phyloP scores from a whole-genome alignment of 2,888 invertebrate genomes.

The Drosophila anceps region DNA sequence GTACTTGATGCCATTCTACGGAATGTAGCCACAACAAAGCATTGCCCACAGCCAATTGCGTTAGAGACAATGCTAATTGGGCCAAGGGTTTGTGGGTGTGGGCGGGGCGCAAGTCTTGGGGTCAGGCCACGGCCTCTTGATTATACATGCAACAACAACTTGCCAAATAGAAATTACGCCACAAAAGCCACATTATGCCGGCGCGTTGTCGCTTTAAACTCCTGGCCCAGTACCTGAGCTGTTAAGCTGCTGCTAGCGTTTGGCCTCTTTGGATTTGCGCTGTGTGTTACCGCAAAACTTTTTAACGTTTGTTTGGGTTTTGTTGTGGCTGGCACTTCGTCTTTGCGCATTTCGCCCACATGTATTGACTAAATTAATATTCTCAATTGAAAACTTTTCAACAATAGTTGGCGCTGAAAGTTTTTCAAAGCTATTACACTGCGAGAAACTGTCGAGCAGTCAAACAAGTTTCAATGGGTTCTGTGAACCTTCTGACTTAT shows the following conservation, averaged over 20 bases:
- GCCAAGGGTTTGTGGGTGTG: conserved; percentile 34
- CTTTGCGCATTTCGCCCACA: conserved; percentile 72
- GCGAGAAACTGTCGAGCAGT: conserved; percentile 29
- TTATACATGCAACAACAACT: conserved; percentile 67
- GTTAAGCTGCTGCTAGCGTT: conserved; percentile 31
- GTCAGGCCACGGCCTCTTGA: conserved; percentile 49
- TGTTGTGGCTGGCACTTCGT: conserved; percentile 54
- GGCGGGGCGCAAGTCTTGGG: background rate
- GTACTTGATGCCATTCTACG: conserved; percentile 55
- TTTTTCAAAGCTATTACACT: conserved; percentile 78
- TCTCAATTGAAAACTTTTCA: conserved; percentile 81
- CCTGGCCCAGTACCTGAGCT: conserved; percentile 23
- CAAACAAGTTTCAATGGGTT: background rate
- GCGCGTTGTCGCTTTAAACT: conserved; percentile 62
- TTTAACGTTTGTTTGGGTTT: conserved; percentile 75
- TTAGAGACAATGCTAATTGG: conserved; percentile 77
- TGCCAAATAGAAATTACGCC: conserved; percentile 74
- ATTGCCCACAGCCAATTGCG: conserved; percentile 72
- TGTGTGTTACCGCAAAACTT: conserved; percentile 75
- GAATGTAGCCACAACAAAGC: conserved; percentile 74
- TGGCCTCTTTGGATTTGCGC: conserved; percentile 62
- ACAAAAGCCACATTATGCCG: conserved; percentile 78
- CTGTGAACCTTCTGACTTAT: background rate
- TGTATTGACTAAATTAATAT: conserved; percentile 82
- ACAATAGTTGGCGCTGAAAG: conserved; percentile 75